Base-by-base conservation (phyloP, 2,888 invertebrate species). In the Archaeoteleia sp. region DNA sequence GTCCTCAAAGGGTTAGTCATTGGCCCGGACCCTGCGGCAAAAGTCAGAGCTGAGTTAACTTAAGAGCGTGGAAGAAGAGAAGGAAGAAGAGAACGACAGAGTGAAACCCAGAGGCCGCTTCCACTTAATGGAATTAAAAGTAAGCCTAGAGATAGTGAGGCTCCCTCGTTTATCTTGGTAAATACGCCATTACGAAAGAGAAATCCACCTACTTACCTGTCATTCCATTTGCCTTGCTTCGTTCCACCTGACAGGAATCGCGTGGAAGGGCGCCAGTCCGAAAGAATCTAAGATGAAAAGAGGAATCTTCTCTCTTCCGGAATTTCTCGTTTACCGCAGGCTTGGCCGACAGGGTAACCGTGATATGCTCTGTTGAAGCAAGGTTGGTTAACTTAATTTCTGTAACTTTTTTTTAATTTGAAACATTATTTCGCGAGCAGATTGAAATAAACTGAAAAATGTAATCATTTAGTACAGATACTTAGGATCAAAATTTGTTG, bases 71-170 rank as follows among this genome's bases (percentile, higher is more conserved):
- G 51, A 37, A 40, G 35, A 23, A 46, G 51, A 51, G 30, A 60
- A 55, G 45, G 54, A 58, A 67, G 45, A 53, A 68, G 46, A 30
- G 30, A 67, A 48, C 54, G 66, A 13, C 43, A 37, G 65, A 49
- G 37, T 45, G 57, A 55, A 71, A 67, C 70, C 68, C 72, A 74
- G 71, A 68, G 73, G 73, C 70, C 58, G 74, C 67, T 61, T 74
- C 71, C 70, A 74, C 74, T 74, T 81, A 77, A 81, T 80, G 78
- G 76, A 81, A 80, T 81, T 80, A 80, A 81, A 80, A 81, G 78
- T 80, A 81, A 80, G 80, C 77, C 77, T 72, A 73, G 71, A 80
- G 78, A 78, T 78, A 78, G 75, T 69, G 68, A 71, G 70, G 73
- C 70, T 71, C 67, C 51, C 62, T 67, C 79, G 77, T 78, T 80